Conservation (phyloP, 2,797 vertebrate genomes). For the Poecilia wingei region DNA sequence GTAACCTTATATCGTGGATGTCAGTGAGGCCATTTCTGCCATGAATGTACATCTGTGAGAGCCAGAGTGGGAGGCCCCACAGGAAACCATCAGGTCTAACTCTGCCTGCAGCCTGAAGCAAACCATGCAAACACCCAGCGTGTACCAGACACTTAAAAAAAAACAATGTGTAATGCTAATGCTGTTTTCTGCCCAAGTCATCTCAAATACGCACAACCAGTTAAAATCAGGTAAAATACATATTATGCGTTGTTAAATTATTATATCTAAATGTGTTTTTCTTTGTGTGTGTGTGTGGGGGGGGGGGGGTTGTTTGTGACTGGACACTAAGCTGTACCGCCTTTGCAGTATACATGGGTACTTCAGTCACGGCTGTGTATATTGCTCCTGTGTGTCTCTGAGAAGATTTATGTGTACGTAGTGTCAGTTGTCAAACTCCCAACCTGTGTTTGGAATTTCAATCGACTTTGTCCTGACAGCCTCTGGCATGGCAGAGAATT, state of each 20-base stretch:
- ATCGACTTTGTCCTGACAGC: conserved; percentile 43
- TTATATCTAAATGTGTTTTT: background rate
- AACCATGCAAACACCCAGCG: conserved; percentile 10
- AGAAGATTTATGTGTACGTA: conserved; percentile 53
- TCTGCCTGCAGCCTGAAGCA: conserved; percentile 36
- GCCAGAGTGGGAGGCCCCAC: conserved; percentile 32
- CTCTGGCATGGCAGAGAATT: conserved; percentile 33
- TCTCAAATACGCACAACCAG: background rate
- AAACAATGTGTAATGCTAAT: conserved; percentile 1
- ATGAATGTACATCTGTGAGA: conserved; percentile 33
- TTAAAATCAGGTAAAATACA: background rate
- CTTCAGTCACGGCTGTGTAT: conserved; percentile 38
- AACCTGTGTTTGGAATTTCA: conserved; percentile 54
- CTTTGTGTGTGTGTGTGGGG: background rate
- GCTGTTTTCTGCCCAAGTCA: background rate
- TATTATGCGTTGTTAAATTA: background rate
- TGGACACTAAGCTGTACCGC: conserved; percentile 10
- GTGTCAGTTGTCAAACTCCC: conserved; percentile 50
- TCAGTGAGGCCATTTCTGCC: conserved; percentile 40
- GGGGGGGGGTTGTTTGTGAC: background rate
- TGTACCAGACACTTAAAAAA: background rate
- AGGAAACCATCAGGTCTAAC: conserved; percentile 21
- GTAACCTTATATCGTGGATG: conserved; percentile 44
- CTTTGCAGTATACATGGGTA: conserved; percentile 10
- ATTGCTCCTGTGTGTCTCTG: conserved; percentile 35